Conservation (phyloP, 2,797 vertebrate genomes). For the Eptatretus atami region DNA sequence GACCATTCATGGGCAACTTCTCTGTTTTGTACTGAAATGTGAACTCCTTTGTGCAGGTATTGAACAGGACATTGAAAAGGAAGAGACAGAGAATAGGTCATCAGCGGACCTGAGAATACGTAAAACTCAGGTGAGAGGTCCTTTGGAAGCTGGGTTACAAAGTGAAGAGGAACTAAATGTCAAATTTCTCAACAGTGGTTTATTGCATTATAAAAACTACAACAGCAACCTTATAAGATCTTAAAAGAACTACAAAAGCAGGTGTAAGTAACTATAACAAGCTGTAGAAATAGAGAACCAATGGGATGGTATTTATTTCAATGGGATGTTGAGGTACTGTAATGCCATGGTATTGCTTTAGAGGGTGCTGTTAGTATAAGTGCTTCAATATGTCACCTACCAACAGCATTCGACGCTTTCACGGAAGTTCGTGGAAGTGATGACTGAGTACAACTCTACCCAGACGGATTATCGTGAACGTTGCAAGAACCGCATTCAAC, state of each 20-base stretch:
- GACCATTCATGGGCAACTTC: background rate
- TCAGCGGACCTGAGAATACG: constrained; percentile 68
- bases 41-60: constrained; percentile 22
- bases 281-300: too few relatives aligned
- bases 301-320: too few relatives aligned
- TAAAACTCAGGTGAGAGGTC: constrained; percentile 42
- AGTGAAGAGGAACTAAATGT: too few relatives aligned
- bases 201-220: too few relatives aligned
- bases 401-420: constrained; percentile 57
- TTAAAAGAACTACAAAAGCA: too few relatives aligned
- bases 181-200: too few relatives aligned
- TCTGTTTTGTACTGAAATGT: constrained; percentile 1
- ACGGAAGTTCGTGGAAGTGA: constrained; percentile 85
- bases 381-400: too few relatives aligned
- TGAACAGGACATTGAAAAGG: constrained; percentile 49
- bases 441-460: constrained; percentile 79
- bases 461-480: constrained; percentile 85
- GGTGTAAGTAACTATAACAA: too few relatives aligned
- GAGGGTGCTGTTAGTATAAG: too few relatives aligned
- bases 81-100: constrained; percentile 62
- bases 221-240: too few relatives aligned
- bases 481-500: constrained; percentile 79
- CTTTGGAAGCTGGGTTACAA: background rate
- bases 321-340: too few relatives aligned
- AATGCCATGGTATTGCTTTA: too few relatives aligned